Base-by-base conservation (phyloP, 30 jellyfish, hydroid and myxozoan species). In the Phacellophora camtschatica region DNA sequence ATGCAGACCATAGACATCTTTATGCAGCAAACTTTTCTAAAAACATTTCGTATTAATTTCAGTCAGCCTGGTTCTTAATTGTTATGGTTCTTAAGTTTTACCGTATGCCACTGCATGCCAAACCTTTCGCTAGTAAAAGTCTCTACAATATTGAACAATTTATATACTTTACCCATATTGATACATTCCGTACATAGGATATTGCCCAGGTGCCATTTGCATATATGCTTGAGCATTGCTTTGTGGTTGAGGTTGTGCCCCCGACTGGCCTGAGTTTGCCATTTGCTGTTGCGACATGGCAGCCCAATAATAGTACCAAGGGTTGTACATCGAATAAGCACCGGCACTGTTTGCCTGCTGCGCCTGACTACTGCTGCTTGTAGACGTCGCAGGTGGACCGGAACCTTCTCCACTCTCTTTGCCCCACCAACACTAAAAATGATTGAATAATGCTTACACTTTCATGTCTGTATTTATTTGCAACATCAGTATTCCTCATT, bases 381-480 rank as follows among this genome's bases (percentile, higher is more conserved):
- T 16, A 25, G 84, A 55, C 20, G 56, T 8, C 25, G 88, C 35
- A 3, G 84, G 51, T 57, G 80, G 65, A 9, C 34, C 88, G 3
- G 88, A 71, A 42, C 53, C 33, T 13, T 72, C 84, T 0, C 82
- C 87, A 36, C 76, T 84, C 31, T 94, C 99, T 58, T 94, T 94
- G 30, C 99, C 99, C 99, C 99, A 94, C 99, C 99, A 94, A 41
- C 99, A 94, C 99, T 94, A 46, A 13, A 62, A 30, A 27, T n/a
- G n/a, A n/a, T n/a, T n/a, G n/a, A n/a, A n/a, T n/a, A n/a, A n/a
- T n/a, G n/a, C n/a, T n/a, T n/a, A n/a, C n/a, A n/a, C n/a, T n/a
- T n/a, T n/a, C n/a, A n/a, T n/a, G n/a, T n/a, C n/a, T n/a, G n/a
- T n/a, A n/a, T n/a, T n/a, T n/a, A n/a, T n/a, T n/a, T n/a, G n/a